A percentile compares a stretch with the other conserved stretches of the same genome.
Conservation (phyloP, 2,113 vertebrate genomes). For the Ceratotherium simum region DNA sequence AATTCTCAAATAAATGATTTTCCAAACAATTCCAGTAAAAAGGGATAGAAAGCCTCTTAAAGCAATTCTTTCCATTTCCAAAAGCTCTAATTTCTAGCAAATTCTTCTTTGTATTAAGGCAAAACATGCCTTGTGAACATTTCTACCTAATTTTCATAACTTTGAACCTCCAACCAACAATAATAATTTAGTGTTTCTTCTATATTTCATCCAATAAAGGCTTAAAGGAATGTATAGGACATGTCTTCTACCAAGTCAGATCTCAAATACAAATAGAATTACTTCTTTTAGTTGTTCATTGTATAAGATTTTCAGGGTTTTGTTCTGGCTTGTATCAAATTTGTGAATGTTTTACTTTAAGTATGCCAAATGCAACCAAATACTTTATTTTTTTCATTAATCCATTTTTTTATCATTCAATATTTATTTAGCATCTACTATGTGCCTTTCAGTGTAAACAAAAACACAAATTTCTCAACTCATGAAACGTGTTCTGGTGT, state of each 20-base stretch:
- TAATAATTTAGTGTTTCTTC: neutral
- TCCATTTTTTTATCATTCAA: neutral
- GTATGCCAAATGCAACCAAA: neutral
- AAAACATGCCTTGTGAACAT: neutral
- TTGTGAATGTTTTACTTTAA: neutral
- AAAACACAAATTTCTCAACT: neutral
- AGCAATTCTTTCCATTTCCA: neutral
- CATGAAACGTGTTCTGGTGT: neutral
- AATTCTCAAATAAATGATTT: neutral
- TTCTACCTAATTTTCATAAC: neutral
- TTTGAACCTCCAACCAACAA: neutral
- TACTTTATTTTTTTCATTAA: neutral
- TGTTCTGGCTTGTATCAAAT: neutral
- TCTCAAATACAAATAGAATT: neutral
- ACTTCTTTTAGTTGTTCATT: neutral
- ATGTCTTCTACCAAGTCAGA: neutral
- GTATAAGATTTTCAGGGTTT: neutral
- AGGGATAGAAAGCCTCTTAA: neutral
- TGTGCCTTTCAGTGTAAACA: neutral
- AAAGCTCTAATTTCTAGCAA: neutral
- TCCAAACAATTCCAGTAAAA: neutral
- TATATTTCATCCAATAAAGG: neutral
- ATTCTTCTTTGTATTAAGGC: neutral
- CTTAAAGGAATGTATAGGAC: neutral
- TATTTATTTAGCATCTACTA: neutral